Base-by-base conservation (phyloP, 2,888 invertebrate species). In the Cyclophora albipunctata region DNA sequence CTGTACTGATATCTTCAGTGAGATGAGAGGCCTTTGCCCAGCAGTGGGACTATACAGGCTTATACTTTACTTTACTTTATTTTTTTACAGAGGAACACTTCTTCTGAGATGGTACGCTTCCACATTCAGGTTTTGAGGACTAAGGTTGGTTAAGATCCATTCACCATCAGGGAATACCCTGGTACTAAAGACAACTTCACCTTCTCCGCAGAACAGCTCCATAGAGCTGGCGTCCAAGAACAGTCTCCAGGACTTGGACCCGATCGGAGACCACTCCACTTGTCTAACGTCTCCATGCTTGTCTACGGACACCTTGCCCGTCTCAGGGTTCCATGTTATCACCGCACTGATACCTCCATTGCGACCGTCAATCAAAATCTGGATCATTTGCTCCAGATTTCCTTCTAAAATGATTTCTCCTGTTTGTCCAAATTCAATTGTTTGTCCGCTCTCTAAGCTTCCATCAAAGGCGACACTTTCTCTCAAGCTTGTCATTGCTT, bases 131-230 rank as follows among this genome's bases (percentile, higher is more conserved):
- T 60, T 45, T 55, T 83, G 81, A 3, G 67, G 59, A 42, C 84
- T 79, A 5, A 70, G 48, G 71, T 83, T 88, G 0, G 66, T 80
- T 0, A 88, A 54, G 7, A 55, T 65, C 85, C 86, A 86, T 4
- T 71, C 73, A 4, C 85, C 85, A 3, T 78, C 69, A 37, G 84
- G 81, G 48, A 68, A 85, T 1, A 80, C 71, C 47, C 88, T 71
- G n/a, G 70, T 75, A 53, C 87, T 88, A 59, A 88, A 84, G 0
- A 87, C 86, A 1, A 81, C 85, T 50, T 87, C 88, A 0, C 88
- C 88, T 55, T 84, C 81, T 0, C 88, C 87, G 46, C 87, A 87
- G 65, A 88, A 88, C 43, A 86, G 54, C 55, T 88, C 88, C 49
- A 88, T 35, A 2, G 86, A 85, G 59, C 85, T 84, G 3, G 86